Evolutionary conservation across 2,113 vertebrate genomes (phyloP).

Genomic region (Lophochroa leadbeateri): DNA sequence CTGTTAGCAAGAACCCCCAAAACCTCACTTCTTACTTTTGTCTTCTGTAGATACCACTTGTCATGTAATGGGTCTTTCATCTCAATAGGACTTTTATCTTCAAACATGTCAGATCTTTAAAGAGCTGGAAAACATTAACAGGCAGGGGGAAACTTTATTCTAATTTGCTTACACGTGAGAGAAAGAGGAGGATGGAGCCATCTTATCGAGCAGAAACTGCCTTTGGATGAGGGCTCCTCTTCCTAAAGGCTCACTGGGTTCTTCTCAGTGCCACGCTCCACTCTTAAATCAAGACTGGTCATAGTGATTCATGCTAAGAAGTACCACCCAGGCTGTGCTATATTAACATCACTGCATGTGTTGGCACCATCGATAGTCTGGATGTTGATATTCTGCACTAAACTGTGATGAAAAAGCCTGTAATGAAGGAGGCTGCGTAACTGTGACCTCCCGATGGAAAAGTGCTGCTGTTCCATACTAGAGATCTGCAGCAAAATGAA

Average conservation of each 20-base stretch:
- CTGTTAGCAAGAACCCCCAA: neutral
- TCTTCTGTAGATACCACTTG: conserved; percentile 1
- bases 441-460: neutral
- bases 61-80: conserved; percentile 19
- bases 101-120: conserved; percentile 25
- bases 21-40: conserved; percentile 1
- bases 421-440: neutral
- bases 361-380: fast-evolving
- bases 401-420: neutral
- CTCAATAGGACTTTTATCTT: conserved; percentile 51
- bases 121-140: conserved; percentile 26
- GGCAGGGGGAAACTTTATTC: conserved; percentile 22
- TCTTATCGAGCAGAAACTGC: neutral
- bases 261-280: neutral
- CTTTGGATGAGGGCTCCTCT: neutral
- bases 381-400: neutral
- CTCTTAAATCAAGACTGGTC: neutral
- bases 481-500: neutral
- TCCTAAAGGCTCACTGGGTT: neutral
- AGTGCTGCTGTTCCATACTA: neutral
- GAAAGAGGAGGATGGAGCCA: neutral
- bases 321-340: neutral
- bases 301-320: fast-evolving
- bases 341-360: fast-evolving
- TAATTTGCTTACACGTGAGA: neutral